Percentiles rank a stretch among this genome's conserved stretches.
Evolutionary conservation across 2,797 vertebrate genomes (phyloP).

Genomic region (Pyrrhura leucotis): DNA sequence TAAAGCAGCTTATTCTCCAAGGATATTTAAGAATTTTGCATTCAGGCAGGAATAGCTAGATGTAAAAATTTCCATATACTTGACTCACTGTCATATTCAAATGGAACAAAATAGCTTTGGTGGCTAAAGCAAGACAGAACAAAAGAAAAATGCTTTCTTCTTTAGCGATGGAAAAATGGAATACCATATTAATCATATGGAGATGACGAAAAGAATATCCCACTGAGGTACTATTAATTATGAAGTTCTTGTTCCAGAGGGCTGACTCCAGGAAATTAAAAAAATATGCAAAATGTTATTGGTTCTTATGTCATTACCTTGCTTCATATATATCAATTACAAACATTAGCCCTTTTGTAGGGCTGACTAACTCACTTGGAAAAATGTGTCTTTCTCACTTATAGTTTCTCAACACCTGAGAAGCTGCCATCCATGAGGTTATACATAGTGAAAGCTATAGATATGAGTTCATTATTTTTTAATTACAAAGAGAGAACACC

Average conservation of each 20-base stretch:
- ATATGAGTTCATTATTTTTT: background rate
- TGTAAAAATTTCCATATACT: background rate
- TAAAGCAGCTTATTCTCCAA: background rate
- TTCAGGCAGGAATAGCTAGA: background rate
- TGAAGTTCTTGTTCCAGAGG: background rate
- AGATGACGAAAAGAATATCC: background rate
- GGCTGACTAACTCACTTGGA: background rate
- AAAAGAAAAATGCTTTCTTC: background rate
- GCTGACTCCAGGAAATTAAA: slow-evolving; percentile 28
- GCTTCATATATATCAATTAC: background rate
- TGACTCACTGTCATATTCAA: background rate
- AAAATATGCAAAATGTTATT: background rate
- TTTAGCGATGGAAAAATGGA: background rate
- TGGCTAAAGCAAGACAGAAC: background rate
- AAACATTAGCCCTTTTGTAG: background rate
- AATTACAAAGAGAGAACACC: background rate
- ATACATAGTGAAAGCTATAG: background rate
- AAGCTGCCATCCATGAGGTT: background rate
- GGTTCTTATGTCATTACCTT: background rate
- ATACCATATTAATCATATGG: background rate
- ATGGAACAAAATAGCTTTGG: background rate
- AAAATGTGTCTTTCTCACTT: background rate
- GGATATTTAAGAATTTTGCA: background rate
- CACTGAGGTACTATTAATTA: background rate
- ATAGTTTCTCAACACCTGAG: background rate